A percentile compares a stretch with the other conserved stretches of the same genome.
Conservation (phyloP, 2,888 invertebrate genomes). For the Actias luna region DNA sequence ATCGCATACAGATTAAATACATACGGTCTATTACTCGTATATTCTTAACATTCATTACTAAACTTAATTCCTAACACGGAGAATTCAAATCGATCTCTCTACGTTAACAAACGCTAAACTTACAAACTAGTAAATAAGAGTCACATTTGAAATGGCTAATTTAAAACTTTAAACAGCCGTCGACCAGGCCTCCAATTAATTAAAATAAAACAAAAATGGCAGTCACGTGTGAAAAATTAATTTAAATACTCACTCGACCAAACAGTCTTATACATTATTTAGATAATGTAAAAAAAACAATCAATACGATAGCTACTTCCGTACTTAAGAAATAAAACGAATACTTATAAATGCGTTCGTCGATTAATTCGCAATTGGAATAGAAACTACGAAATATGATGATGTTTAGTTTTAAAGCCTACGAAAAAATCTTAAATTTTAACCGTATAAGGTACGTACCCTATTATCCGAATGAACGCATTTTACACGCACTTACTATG, state of each 20-base stretch:
- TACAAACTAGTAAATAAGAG: conserved; percentile 14
- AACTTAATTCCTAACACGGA: conserved; percentile 33
- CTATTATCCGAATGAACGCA: conserved; percentile 74
- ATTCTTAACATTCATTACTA: conserved; percentile 31
- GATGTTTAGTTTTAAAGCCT: conserved; percentile 62
- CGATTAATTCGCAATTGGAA: conserved; percentile 46
- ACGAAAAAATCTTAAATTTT: conserved; percentile 58
- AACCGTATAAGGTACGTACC: conserved; percentile 62
- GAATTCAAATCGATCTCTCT: conserved; percentile 33
- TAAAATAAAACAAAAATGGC: conserved; percentile 51
- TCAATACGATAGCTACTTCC: not conserved
- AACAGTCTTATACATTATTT: conserved; percentile 67
- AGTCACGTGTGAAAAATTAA: conserved; percentile 62
- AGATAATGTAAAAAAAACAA: conserved; percentile 51
- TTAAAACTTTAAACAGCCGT: not conserved
- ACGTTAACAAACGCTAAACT: conserved; percentile 38
- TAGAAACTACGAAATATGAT: conserved; percentile 54
- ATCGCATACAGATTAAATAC: conserved; percentile 26
- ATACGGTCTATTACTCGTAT: conserved; percentile 38
- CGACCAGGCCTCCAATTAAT: not conserved
- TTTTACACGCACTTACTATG: conserved; percentile 42
- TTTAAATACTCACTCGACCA: conserved; percentile 63
- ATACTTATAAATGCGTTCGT: conserved; percentile 64
- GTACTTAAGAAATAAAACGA: conserved; percentile 33
- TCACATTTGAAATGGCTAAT: conserved; percentile 13